A percentile compares a stretch with the other conserved stretches of the same genome.
phyloP scores from a whole-genome alignment of 1,140 invertebrate genomes.

The Dysdera silvatica region DNA sequence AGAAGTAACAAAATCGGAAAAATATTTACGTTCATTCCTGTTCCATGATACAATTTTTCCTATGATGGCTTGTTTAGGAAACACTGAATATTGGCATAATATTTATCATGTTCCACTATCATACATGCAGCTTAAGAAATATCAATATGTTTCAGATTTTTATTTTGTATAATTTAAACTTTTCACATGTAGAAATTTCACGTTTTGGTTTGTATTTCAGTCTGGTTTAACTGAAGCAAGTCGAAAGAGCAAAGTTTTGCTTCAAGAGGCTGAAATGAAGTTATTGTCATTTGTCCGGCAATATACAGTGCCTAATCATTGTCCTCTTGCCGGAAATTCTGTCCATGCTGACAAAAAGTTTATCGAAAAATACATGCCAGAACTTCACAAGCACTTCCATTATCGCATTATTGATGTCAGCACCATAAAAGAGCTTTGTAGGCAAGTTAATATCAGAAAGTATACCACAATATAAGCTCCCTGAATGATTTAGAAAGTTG shows the following conservation, averaged over 20 bases:
- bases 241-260: constrained; percentile 55
- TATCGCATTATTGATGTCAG: constrained; percentile 90
- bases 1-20: too few relatives aligned
- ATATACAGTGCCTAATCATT: constrained; percentile 56
- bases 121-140: too few relatives aligned
- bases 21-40: too few relatives aligned
- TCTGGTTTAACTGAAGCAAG: constrained; percentile 65
- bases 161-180: too few relatives aligned
- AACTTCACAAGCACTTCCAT: constrained; percentile 67
- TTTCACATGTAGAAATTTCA: too few relatives aligned
- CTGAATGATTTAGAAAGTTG: background rate
- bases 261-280: constrained; percentile 59
- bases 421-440: constrained; percentile 74
- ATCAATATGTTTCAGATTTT: too few relatives aligned
- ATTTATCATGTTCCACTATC: too few relatives aligned
- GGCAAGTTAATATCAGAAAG: too few relatives aligned
- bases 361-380: constrained; percentile 65
- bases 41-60: too few relatives aligned
- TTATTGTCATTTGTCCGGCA: constrained; percentile 64
- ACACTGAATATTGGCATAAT: constrained; percentile 36
- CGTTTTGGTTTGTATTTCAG: too few relatives aligned
- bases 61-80: too few relatives aligned
- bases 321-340: constrained; percentile 80
- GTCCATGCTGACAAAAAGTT: constrained; percentile 78
- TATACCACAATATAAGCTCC: background rate